phyloP scores from a whole-genome alignment of 2,113 vertebrate species.

The Myrmophylax atrothorax region DNA sequence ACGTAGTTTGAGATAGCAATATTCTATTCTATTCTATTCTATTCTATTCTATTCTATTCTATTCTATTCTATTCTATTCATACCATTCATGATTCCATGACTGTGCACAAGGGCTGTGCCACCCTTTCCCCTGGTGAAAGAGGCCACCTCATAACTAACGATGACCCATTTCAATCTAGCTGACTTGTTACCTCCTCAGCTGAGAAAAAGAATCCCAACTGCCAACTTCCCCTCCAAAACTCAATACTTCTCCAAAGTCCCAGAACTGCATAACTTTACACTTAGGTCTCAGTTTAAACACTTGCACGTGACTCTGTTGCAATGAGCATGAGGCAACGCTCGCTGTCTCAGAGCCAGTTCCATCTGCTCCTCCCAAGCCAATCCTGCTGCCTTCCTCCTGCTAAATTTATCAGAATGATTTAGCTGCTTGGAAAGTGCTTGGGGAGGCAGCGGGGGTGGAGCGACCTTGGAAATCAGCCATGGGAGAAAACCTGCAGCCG shows the following conservation, averaged over 20 bases:
- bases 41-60: not conserved
- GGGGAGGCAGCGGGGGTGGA: not conserved
- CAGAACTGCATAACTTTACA: not conserved
- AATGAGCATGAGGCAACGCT: rapidly evolving
- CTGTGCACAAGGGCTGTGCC: not conserved
- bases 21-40: not conserved
- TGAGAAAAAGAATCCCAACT: not conserved
- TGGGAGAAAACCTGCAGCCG: not conserved
- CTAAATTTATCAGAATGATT: constrained; percentile 6
- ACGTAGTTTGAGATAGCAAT: too few species aligned
- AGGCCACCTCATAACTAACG: not conserved
- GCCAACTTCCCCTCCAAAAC: not conserved
- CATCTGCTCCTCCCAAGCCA: not conserved
- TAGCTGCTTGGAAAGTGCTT: not conserved
- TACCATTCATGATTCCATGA: not conserved
- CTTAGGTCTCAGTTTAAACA: not conserved
- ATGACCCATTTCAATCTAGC: not conserved
- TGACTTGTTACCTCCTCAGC: not conserved
- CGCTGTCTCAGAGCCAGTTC: not conserved
- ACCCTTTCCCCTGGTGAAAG: not conserved
- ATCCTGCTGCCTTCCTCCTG: not conserved
- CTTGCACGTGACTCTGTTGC: rapidly evolving
- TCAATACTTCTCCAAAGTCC: not conserved
- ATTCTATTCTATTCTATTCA: not conserved
- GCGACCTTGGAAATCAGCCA: not conserved